Evolutionary conservation across 1,140 invertebrate genomes (phyloP).

Genomic region (Zaprionus davidi): DNA sequence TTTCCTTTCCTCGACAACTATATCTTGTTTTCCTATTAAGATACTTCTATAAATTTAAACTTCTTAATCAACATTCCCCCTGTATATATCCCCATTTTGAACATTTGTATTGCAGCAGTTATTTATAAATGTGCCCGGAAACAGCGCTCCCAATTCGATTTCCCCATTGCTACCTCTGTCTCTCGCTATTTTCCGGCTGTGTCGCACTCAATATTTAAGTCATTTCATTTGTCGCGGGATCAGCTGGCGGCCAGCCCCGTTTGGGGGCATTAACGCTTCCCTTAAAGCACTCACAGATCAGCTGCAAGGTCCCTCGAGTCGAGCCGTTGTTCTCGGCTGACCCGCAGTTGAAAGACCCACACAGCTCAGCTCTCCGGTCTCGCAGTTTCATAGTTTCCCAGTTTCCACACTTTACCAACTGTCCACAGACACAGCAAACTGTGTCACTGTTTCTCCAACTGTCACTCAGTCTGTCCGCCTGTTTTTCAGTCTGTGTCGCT

Average conservation of each 20-base stretch:
- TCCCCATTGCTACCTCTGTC: conserved; percentile 5
- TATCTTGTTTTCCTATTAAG: background rate
- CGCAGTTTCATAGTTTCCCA: conserved; percentile 13
- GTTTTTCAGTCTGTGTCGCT: conserved; percentile 25
- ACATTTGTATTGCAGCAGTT: conserved; percentile 9
- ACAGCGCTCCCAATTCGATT: conserved; percentile 31
- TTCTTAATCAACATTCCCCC: too few relatives aligned
- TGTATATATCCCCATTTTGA: background rate
- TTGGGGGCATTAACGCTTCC: conserved; percentile 44
- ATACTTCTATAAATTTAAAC: too few relatives aligned
- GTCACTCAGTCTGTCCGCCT: conserved; percentile 2
- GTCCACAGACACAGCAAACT: conserved; percentile 5
- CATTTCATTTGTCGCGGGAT: conserved; percentile 61
- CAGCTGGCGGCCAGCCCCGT: conserved; percentile 33
- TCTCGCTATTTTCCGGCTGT: conserved; percentile 13
- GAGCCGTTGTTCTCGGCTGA: conserved; percentile 69
- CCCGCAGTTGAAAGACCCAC: conserved; percentile 48
- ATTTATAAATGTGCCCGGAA: conserved; percentile 46
- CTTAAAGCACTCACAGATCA: conserved; percentile 43
- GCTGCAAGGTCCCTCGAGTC: conserved; percentile 29
- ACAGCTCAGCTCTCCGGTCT: conserved; percentile 32
- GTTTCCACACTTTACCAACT: conserved; percentile 29
- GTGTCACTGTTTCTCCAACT: background rate
- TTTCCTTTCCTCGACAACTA: background rate
- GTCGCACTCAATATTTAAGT: conserved; percentile 60